Conservation (phyloP, 2,888 invertebrate genomes). For the Parascotia fuliginaria region DNA sequence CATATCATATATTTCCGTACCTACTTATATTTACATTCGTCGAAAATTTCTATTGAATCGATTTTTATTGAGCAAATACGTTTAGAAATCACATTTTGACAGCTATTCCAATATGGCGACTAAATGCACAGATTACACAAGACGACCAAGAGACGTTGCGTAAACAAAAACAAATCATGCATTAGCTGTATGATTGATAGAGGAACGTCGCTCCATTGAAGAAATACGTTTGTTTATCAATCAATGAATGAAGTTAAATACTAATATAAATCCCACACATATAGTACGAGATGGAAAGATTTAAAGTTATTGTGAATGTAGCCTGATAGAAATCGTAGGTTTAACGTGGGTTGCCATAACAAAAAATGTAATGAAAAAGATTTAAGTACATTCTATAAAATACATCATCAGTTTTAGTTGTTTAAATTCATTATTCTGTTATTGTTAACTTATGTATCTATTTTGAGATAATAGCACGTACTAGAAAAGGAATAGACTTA, state of each 20-base stretch:
- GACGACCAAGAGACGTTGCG: slow-evolving; percentile 49
- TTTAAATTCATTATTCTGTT: too few relatives aligned
- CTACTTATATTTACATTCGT: too few relatives aligned
- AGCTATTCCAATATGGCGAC: slow-evolving; percentile 4
- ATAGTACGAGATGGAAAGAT: slow-evolving; percentile 10
- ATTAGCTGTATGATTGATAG: slow-evolving; percentile 73
- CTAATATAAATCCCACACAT: slow-evolving; percentile 51
- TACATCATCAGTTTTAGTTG: too few relatives aligned
- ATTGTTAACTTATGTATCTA: too few relatives aligned
- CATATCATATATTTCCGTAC: too few relatives aligned
- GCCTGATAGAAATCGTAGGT: slow-evolving; percentile 2
- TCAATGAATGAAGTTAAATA: slow-evolving; percentile 59
- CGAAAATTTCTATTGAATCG: too few relatives aligned
- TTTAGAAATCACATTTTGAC: not conserved
- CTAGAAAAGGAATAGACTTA: too few relatives aligned
- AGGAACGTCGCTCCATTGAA: slow-evolving; percentile 56
- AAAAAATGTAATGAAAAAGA: not conserved
- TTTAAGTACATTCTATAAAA: too few relatives aligned
- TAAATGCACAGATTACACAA: slow-evolving; percentile 14
- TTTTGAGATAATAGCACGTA: too few relatives aligned
- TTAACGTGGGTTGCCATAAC: not conserved
- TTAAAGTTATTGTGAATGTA: not conserved
- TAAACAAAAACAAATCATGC: slow-evolving; percentile 75
- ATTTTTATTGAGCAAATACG: too few relatives aligned
- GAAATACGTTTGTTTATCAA: slow-evolving; percentile 57